Evolutionary conservation across 2,113 vertebrate genomes (phyloP), one percentile per base, ranked within the genome.

Genomic region (Chionomys nivalis): DNA sequence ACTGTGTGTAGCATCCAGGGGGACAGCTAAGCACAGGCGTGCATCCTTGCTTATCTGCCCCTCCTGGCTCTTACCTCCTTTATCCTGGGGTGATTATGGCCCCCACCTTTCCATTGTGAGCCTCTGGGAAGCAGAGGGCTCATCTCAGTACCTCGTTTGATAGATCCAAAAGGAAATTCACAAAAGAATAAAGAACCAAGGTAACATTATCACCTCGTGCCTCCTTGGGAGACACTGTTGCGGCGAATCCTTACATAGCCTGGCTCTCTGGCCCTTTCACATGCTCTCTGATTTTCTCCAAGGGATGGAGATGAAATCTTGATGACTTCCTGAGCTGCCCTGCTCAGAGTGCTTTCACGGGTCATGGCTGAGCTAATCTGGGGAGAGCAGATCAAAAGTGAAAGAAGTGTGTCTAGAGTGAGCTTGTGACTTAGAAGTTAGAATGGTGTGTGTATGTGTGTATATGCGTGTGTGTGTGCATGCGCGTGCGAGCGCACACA

Each of bases 321-420:
- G 87, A 93, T 93, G 94, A 98, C 95, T 85, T 82, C 49, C 8
- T 44, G 91, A 86, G 87, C 83, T 47, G 39, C 28, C 73, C 90
- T 87, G 47, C 49, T 91, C 75, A 95, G 24, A 97, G 68, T 96
- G 90, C 77, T 97, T 98, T 98, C 89, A 96, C 1, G 24, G 97
- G 95, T 98, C 98, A 96, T 17, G 78, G 96, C 83, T 95, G 97
- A 97, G 92, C 97, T 98, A 96, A 97, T 97, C 92, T 96, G 79
- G 78, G 55, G 90, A 96, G 31, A 81, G 65, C 88, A 91, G 94
- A 95, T 97, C 85, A 92, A 96, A 95, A 97, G 73, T 70, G 96
- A 97, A 33, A 42, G 11, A 49, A 23, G 68, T 88, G n/a, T 0
- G 1, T 19, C 7, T 95, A 85, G 24, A 95, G 77, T 97, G 93